These are phyloP conservation scores for Cinara cedri DNA, from an alignment of 2,888 invertebrate species.

Conservation along the genomic window DNA sequence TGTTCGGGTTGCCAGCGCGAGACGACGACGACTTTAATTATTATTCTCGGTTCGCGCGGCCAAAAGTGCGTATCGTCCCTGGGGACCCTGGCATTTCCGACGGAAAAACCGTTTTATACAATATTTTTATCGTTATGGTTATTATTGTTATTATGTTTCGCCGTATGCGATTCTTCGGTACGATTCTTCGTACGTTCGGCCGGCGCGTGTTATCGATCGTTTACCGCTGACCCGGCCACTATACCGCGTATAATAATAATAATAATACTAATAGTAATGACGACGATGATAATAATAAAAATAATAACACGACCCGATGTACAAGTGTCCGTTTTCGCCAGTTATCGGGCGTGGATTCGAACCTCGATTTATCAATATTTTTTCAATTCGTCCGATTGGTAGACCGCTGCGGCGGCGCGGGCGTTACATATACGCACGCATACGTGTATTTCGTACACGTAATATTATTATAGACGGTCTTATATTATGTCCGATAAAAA, in stretches of 20 bases:
- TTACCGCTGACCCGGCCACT: neutral
- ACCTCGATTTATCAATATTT: constrained; percentile 36
- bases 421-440: neutral
- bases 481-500: too few relatives aligned
- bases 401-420: too few relatives aligned
- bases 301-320: too few relatives aligned
- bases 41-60: too few relatives aligned
- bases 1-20: too few relatives aligned
- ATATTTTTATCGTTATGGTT: too few relatives aligned
- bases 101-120: constrained; percentile 11
- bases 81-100: constrained; percentile 31
- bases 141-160: constrained; percentile 15
- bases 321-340: constrained; percentile 31
- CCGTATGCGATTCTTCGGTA: constrained; percentile 19
- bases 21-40: too few relatives aligned
- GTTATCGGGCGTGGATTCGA: constrained; percentile 35
- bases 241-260: neutral
- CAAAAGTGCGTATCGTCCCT: constrained; percentile 1
- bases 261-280: too few relatives aligned
- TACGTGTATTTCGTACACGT: neutral
- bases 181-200: constrained; percentile 21
- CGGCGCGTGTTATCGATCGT: constrained; percentile 50
- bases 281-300: too few relatives aligned
- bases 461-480: too few relatives aligned
- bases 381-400: constrained; percentile 17